Conservation (phyloP, 2,113 vertebrate genomes). For the Aegypius monachus region DNA sequence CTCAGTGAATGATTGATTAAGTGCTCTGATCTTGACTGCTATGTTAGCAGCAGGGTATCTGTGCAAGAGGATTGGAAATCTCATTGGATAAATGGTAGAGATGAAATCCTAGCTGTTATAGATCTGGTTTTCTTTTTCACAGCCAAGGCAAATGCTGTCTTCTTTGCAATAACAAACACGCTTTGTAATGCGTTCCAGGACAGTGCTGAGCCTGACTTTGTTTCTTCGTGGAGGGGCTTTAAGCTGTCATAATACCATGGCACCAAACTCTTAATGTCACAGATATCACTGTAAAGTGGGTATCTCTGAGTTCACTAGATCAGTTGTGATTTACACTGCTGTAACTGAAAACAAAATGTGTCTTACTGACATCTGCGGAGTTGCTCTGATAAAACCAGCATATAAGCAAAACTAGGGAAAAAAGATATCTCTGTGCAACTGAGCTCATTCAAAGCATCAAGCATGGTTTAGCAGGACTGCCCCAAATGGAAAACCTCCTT, state of each 20-base stretch:
- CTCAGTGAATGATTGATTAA: conserved; percentile 68
- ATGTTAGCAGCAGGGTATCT: conserved; percentile 64
- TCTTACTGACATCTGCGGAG: background rate
- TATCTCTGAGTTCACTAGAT: background rate
- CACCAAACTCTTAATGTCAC: conserved; percentile 19
- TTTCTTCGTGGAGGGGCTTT: conserved; percentile 10
- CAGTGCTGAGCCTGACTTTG: conserved; percentile 31
- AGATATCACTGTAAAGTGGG: background rate
- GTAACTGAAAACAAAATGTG: conserved; percentile 26
- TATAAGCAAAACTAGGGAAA: background rate
- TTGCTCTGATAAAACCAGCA: background rate
- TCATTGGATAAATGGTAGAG: conserved; percentile 41
- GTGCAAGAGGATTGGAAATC: conserved; percentile 19
- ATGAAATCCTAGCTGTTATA: conserved; percentile 55
- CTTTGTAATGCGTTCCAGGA: conserved; percentile 23
- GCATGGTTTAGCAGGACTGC: conserved; percentile 10
- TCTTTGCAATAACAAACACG: conserved; percentile 26
- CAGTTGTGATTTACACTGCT: conserved; percentile 20
- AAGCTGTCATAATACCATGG: conserved; percentile 23
- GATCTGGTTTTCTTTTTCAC: conserved; percentile 38
- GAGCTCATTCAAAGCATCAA: conserved; percentile 22
- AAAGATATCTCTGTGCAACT: background rate
- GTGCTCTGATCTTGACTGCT: conserved; percentile 69
- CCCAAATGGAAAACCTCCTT: conserved; percentile 26
- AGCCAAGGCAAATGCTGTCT: conserved; percentile 56